Evolutionary conservation across 1,140 invertebrate genomes (phyloP), one percentile per base, ranked within the genome.

Genomic region (Thaumetopoea pityocampa): DNA sequence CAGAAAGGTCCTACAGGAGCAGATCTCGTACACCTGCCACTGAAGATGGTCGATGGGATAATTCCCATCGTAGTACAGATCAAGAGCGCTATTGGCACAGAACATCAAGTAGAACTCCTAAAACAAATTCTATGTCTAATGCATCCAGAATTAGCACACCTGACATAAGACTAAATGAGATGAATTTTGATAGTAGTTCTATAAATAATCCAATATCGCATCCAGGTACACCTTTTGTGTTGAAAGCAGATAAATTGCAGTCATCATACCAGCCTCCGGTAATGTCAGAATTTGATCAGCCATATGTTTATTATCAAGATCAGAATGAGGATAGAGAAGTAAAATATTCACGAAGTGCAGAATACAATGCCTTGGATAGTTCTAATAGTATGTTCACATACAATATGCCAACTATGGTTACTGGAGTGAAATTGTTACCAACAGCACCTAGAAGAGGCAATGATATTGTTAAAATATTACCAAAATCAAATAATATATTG

Each of bases 1-100:
- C 76, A 3, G 81, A 85, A 26, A 60, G 76, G 5, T 85, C 81
- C 26, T 85, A 72, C 42, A 70, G 78, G 49, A 85, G 81, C 40
- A 62, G 83, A 32, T 85, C 81, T 24, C 53, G 76, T 14, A 85
- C 83, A 44, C 80, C 84, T 11, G 78, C 69, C 1, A 62, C 50
- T 14, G 76, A 82, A 33, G 72, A 74, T 19, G 62, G 63, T 46
- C 46, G 65, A 28, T 73, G 72, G 71, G 55, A 52, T 18, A 46
- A 51, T 8, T 59, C 65, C 9, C 60, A 66, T 32, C 57, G 66
- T 4, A 63, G 49, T 30, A 61, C 26, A 33, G 78, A 80, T n/a
- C 68, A 59, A 67, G 76, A 80, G 0, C 63, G 64, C 12, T 84
- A 72, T 36, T 82, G 78, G 76, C 20, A 50, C 5, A 56, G 64